A percentile compares a stretch with the other conserved stretches of the same genome.
These are phyloP conservation scores for Pachliopta kotzebuea DNA, from an alignment of 2,888 invertebrate genomes.

Conservation along the genomic window DNA sequence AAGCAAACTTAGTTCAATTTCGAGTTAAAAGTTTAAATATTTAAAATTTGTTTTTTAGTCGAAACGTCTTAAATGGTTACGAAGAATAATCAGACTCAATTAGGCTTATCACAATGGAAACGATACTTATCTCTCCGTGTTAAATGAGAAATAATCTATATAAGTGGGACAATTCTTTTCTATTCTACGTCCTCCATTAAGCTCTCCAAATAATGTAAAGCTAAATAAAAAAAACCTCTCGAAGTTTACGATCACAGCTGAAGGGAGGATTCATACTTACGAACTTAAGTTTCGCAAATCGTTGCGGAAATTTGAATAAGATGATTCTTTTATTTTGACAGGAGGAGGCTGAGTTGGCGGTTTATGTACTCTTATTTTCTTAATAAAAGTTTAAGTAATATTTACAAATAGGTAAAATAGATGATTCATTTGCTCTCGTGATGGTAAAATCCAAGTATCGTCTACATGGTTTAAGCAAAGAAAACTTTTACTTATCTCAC, in stretches of 20 bases:
- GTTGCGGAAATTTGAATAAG: background rate
- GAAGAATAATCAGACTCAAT: too few species aligned
- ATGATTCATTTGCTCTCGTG: background rate
- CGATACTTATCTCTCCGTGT: too few species aligned
- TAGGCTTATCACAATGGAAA: too few species aligned
- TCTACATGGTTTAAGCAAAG: too few species aligned
- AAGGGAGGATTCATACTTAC: background rate
- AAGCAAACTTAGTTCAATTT: too few species aligned
- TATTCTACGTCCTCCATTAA: background rate
- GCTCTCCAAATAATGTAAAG: background rate
- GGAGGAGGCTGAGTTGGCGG: background rate
- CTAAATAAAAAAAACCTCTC: background rate
- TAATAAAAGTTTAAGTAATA: too few species aligned
- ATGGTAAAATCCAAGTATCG: background rate
- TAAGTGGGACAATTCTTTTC: background rate
- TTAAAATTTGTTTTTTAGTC: too few species aligned
- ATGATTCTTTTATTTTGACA: constrained; percentile 1
- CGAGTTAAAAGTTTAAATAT: too few species aligned
- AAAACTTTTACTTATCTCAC: too few species aligned
- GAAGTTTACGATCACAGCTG: background rate
- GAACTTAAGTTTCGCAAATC: constrained; percentile 2
- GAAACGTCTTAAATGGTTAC: too few species aligned
- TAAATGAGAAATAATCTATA: background rate
- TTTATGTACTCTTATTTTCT: background rate
- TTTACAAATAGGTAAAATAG: too few species aligned